Percentiles rank a stretch among this genome's conserved stretches.
These are phyloP conservation scores for Magallana gigas DNA, from an alignment of 1,140 invertebrate genomes.

Conservation along the genomic window DNA sequence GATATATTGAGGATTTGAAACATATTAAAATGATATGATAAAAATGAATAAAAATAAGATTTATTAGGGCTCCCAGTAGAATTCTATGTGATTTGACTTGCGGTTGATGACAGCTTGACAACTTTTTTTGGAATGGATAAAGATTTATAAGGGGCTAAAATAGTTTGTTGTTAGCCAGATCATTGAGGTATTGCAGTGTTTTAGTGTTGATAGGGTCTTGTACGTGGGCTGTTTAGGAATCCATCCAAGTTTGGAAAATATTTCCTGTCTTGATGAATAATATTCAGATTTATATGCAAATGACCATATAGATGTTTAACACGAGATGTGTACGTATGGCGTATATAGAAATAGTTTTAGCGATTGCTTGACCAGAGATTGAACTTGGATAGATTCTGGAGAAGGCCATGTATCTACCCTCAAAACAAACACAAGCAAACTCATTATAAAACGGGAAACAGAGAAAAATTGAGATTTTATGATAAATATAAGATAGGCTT, in stretches of 20 bases:
- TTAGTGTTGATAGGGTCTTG: background rate
- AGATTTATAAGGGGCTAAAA: slow-evolving; percentile 7
- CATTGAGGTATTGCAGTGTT: background rate
- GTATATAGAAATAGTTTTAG: background rate
- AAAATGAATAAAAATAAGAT: background rate
- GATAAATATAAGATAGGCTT: slow-evolving; percentile 29
- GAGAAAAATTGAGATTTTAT: slow-evolving; percentile 22
- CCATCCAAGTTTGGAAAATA: background rate
- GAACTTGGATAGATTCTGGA: background rate
- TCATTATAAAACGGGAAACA: slow-evolving; percentile 32
- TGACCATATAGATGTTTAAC: background rate
- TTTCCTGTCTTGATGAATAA: slow-evolving; percentile 11
- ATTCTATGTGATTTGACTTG: background rate
- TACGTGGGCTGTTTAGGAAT: background rate
- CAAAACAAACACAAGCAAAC: slow-evolving; percentile 33
- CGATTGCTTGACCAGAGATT: slow-evolving; percentile 11
- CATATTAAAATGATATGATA: background rate
- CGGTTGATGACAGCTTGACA: background rate
- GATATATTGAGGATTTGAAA: background rate
- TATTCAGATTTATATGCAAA: slow-evolving; percentile 21
- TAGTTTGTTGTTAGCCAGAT: background rate
- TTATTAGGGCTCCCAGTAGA: background rate
- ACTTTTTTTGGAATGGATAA: background rate
- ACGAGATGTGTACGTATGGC: background rate
- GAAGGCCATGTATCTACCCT: slow-evolving; percentile 25